Percentiles rank a stretch among this genome's conserved stretches.
Conservation (phyloP, 53 echinoderm and acorn worm genomes). For the Arbacia lixula region DNA sequence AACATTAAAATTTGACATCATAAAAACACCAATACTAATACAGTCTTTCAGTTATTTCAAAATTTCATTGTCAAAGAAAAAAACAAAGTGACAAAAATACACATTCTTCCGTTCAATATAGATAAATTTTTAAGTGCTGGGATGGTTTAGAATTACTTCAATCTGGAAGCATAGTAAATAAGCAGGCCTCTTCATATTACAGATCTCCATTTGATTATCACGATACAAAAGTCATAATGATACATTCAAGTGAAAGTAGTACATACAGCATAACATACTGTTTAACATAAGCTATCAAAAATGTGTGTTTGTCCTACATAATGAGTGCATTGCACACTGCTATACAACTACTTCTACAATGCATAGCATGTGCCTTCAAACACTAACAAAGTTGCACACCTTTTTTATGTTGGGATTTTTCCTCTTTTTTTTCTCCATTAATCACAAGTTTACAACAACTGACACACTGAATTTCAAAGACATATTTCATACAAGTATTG, state of each 20-base stretch:
- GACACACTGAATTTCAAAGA: slow-evolving; percentile 53
- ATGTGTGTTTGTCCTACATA: slow-evolving; percentile 4
- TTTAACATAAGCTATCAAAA: slow-evolving; percentile 36
- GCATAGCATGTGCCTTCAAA: slow-evolving; percentile 54
- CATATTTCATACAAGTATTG: slow-evolving; percentile 46
- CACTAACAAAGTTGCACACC: slow-evolving; percentile 35
- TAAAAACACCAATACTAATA: slow-evolving; percentile 46
- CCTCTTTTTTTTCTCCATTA: not conserved
- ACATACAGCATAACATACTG: slow-evolving; percentile 30
- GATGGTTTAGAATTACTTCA: slow-evolving; percentile 46
- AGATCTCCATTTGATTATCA: slow-evolving; percentile 43
- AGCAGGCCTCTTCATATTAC: slow-evolving; percentile 57
- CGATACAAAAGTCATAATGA: slow-evolving; percentile 32
- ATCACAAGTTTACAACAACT: slow-evolving; percentile 25
- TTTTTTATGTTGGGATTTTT: not conserved
- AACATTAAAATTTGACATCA: slow-evolving; percentile 43
- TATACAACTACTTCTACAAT: slow-evolving; percentile 42
- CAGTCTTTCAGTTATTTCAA: slow-evolving; percentile 60
- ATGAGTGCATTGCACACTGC: slow-evolving; percentile 51
- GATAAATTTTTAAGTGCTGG: slow-evolving; percentile 50
- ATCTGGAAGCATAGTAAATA: slow-evolving; percentile 53
- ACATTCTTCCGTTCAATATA: slow-evolving; percentile 45
- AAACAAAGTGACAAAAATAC: slow-evolving; percentile 59
- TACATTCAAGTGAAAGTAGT: slow-evolving; percentile 41
- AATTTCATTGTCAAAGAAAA: slow-evolving; percentile 61